Base-by-base conservation (phyloP, 2,797 vertebrate species). In the Leptatherina wallacei region DNA sequence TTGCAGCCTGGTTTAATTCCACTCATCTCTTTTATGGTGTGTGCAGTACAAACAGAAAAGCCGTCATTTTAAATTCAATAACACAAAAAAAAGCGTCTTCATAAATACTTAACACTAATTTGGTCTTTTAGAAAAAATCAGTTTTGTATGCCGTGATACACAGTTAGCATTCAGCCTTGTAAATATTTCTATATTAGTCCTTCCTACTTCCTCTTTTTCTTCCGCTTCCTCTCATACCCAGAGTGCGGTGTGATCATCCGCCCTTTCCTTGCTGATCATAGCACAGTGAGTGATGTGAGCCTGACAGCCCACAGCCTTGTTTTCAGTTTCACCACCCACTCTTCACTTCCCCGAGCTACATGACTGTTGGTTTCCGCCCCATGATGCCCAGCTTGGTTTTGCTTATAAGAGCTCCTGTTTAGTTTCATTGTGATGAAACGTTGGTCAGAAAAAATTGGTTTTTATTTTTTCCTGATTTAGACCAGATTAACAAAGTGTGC, bases 181-280 rank as follows among this genome's bases (percentile, higher is more conserved):
- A 55, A 69, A 80, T 54, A 32, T 73, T 33, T 61, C 29, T 18
- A 10, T 56, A 16, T 56, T 56, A 14, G 29, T 56, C 54, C 52
- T 29, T 55, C 9, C 55, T 32, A 4, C 38, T 69, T 71, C 38
- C 30, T 57, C n/a, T 7, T 1, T 54, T 27, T 35, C 16, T 27
- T 4, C n/a, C 22, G 40, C 57, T 61, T 63, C 54, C 36, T 66
- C 32, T 63, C 22, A 56, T 60, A 52, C 57, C n/a, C 59, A 42
- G 1, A 63, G 52, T 13, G 35, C 47, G 36, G 36, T 42, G 58
- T 61, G 30, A 71, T 79, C 60, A 71, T 51, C 67, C 51, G n/a
- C 47, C 42, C n/a, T 82, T 82, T 84, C 80, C 55, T 66, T 62
- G 36, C 35, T 68, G 38, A 47, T 66, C 18, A 38, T 29, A 69